phyloP scores from a whole-genome alignment of 2,888 invertebrate species.

The Phania funesta region DNA sequence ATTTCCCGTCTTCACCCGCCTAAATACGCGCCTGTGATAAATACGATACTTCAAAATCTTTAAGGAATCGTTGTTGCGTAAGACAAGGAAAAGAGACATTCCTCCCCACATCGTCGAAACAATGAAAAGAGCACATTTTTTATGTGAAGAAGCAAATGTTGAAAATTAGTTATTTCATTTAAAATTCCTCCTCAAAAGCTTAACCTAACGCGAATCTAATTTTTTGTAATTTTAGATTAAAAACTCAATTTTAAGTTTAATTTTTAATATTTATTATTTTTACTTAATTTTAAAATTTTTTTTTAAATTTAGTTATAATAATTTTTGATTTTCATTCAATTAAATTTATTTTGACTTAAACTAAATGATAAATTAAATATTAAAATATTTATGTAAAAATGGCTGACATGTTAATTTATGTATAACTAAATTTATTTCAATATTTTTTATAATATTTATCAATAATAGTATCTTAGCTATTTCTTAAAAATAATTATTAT shows the following conservation, averaged over 20 bases:
- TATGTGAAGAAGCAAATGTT: too few relatives aligned
- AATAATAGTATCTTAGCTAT: slow-evolving; percentile 24
- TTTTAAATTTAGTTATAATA: slow-evolving; percentile 46
- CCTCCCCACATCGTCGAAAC: too few relatives aligned
- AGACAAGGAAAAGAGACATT: too few relatives aligned
- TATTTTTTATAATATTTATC: background rate
- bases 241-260: background rate
- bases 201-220: background rate
- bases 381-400: slow-evolving; percentile 34
- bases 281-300: slow-evolving; percentile 49
- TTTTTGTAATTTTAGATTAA: background rate
- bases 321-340: slow-evolving; percentile 67
- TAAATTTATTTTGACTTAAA: slow-evolving; percentile 38
- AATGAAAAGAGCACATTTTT: too few relatives aligned
- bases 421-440: background rate
- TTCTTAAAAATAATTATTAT: slow-evolving; percentile 55
- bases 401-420: slow-evolving; percentile 15
- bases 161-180: too few relatives aligned
- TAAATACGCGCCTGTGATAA: too few relatives aligned
- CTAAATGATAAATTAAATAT: slow-evolving; percentile 49
- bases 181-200: background rate
- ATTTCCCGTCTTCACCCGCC: too few relatives aligned
- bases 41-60: too few relatives aligned
- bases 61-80: too few relatives aligned
- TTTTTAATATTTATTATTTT: slow-evolving; percentile 56